phyloP scores from a whole-genome alignment of 2,113 vertebrate genomes.

The rat (Rattus norvegicus) region DNA sequence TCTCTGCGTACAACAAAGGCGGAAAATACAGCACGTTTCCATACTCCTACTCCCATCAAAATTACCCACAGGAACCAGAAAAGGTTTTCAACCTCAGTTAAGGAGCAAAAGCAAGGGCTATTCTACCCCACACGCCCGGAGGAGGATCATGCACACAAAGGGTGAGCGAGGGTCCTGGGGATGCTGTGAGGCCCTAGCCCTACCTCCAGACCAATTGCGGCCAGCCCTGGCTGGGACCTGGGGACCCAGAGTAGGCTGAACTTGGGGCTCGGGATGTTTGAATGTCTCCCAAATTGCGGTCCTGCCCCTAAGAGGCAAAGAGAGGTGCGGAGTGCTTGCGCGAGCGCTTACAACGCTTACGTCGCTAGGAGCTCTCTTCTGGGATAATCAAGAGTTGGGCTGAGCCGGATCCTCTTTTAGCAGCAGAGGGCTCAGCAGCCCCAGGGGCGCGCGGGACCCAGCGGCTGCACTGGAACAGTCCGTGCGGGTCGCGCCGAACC shows the following conservation, averaged over 20 bases:
- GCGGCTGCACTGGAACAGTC: background rate
- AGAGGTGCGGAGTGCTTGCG: slow-evolving; percentile 64
- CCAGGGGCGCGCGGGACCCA: slow-evolving; percentile 2
- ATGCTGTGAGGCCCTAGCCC: background rate
- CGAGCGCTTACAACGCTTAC: slow-evolving; percentile 59
- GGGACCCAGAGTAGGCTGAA: background rate
- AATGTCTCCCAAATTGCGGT: background rate
- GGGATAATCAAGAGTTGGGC: slow-evolving; percentile 70
- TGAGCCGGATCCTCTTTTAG: slow-evolving; percentile 47
- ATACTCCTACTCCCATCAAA: background rate
- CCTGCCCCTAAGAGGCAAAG: background rate
- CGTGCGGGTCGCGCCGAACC: slow-evolving; percentile 5
- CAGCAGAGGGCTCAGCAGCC: slow-evolving; percentile 48
- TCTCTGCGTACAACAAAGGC: background rate
- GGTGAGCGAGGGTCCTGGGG: slow-evolving; percentile 25
- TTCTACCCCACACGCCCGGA: background rate
- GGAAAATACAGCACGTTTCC: slow-evolving; percentile 15
- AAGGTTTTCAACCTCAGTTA: background rate
- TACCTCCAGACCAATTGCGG: background rate
- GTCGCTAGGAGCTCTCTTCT: slow-evolving; percentile 65
- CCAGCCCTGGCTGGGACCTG: background rate
- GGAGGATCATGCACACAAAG: slow-evolving; percentile 66
- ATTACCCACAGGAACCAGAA: background rate
- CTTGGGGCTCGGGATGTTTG: background rate
- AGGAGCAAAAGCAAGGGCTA: background rate